phyloP scores from a whole-genome alignment of 2,113 vertebrate genomes.

The Fulmarus glacialis region DNA sequence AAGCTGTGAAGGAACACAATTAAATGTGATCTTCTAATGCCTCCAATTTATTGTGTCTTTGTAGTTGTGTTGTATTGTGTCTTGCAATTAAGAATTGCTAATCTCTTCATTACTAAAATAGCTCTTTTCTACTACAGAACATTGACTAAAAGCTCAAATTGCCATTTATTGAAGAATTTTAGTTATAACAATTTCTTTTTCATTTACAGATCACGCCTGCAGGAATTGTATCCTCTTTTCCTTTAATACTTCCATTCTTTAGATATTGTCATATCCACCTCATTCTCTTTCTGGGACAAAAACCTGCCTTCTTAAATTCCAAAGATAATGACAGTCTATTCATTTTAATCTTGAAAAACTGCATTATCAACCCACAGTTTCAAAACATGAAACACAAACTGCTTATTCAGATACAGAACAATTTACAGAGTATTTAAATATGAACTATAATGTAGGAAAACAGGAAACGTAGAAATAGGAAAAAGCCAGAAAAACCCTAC shows the following conservation, averaged over 20 bases:
- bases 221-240: background rate
- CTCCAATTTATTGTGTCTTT: background rate
- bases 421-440: background rate
- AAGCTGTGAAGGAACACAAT: background rate
- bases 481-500: background rate
- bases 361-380: background rate
- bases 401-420: background rate
- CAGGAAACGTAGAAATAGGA: background rate
- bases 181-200: background rate
- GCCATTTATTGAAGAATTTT: background rate
- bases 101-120: background rate
- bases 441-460: background rate
- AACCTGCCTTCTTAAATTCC: background rate
- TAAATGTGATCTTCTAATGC: background rate
- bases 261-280: background rate
- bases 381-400: background rate
- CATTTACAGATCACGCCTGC: background rate
- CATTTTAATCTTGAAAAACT: background rate
- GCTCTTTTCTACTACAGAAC: background rate
- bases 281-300: background rate
- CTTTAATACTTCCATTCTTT: background rate
- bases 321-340: background rate
- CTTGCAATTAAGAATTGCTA: background rate
- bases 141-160: background rate
- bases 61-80: background rate